A percentile compares a stretch with the other conserved stretches of the same genome.
Evolutionary conservation across 2,888 invertebrate genomes (phyloP).

Genomic region (Eudemis profundana): DNA sequence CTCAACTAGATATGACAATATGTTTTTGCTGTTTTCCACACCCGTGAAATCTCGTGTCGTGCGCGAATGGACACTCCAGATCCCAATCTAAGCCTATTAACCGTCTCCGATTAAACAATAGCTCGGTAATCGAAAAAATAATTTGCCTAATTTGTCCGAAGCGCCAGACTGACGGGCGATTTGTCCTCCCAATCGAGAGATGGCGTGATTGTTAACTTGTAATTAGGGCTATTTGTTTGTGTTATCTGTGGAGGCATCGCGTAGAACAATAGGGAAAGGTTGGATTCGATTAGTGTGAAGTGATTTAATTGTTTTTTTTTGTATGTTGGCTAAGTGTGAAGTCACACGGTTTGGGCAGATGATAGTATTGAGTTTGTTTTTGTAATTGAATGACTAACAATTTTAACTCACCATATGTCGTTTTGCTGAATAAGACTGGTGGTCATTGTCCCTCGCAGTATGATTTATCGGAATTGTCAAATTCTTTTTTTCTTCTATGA

Average conservation of each 20-base stretch:
- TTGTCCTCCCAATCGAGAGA: conserved; percentile 76
- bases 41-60: conserved; percentile 47
- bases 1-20: too few relatives aligned
- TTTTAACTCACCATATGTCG: too few relatives aligned
- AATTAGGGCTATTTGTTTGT: conserved; percentile 83
- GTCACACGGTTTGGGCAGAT: conserved; percentile 23
- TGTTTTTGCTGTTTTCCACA: background rate
- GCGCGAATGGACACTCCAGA: conserved; percentile 52
- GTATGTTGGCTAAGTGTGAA: conserved; percentile 34
- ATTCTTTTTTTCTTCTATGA: too few relatives aligned
- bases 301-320: conserved; percentile 49
- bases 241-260: conserved; percentile 68
- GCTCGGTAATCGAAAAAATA: conserved; percentile 81
- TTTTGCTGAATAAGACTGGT: too few relatives aligned
- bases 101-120: conserved; percentile 80
- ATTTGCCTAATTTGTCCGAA: conserved; percentile 77
- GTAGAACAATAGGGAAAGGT: conserved; percentile 77
- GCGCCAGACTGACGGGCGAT: conserved; percentile 63
- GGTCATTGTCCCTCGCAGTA: too few relatives aligned
- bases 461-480: too few relatives aligned
- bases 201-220: conserved; percentile 76
- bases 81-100: conserved; percentile 75
- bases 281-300: conserved; percentile 66
- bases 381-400: too few relatives aligned
- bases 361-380: background rate